phyloP scores from a whole-genome alignment of 2,797 vertebrate genomes.

The Siniperca obscura region DNA sequence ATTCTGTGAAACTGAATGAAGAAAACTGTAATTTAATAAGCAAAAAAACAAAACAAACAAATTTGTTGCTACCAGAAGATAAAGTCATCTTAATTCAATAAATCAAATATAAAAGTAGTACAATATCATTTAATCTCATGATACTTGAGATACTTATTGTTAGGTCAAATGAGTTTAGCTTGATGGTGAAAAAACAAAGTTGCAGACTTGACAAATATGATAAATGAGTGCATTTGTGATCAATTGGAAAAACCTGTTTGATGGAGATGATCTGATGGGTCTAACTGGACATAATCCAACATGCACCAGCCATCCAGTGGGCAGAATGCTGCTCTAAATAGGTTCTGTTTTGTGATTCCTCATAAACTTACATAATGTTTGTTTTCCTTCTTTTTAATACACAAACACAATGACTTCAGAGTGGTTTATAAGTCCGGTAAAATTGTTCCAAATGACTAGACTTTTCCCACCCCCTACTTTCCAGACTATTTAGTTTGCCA shows the following conservation, averaged over 20 bases:
- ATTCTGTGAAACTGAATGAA: too few species aligned
- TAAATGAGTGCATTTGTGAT: conserved; percentile 6
- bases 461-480: neutral
- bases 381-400: conserved; percentile 37
- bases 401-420: conserved; percentile 30
- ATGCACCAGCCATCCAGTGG: neutral
- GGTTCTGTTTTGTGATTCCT: conserved; percentile 23
- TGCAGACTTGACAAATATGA: conserved; percentile 3
- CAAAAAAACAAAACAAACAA: neutral
- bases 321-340: neutral
- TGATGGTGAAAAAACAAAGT: neutral
- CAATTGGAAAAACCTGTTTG: conserved; percentile 1
- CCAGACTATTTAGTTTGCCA: conserved; percentile 16
- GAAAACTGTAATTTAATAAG: neutral
- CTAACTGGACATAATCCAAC: neutral
- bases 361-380: conserved; percentile 56
- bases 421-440: conserved; percentile 38
- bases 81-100: too few species aligned
- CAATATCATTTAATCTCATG: neutral
- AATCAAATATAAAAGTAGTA: neutral
- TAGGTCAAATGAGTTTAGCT: neutral
- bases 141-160: neutral
- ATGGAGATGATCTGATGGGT: neutral
- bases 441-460: conserved; percentile 42
- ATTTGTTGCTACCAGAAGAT: neutral